A percentile compares a stretch with the other conserved stretches of the same genome.
Conservation (phyloP, 2,113 vertebrate genomes). For the Rhadina sibilatrix region DNA sequence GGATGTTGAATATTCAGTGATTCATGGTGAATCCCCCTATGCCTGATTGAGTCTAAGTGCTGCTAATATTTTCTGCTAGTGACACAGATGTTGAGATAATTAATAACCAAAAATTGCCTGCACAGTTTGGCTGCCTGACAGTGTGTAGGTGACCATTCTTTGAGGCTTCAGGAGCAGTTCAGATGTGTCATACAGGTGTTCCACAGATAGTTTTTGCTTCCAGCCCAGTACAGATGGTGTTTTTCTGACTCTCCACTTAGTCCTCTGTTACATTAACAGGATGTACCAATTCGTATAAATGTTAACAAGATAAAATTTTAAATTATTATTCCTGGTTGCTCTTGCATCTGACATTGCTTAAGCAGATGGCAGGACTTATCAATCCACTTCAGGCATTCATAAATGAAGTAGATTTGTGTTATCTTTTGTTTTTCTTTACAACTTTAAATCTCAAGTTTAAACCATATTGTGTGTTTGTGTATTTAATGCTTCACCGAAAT, state of each 20-base stretch:
- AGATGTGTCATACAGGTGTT: neutral
- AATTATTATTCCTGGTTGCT: neutral
- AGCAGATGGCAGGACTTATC: neutral
- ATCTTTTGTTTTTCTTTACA: neutral
- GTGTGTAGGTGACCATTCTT: neutral
- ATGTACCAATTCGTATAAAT: neutral
- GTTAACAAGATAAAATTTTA: neutral
- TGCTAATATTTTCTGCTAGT: neutral
- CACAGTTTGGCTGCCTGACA: neutral
- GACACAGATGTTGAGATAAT: neutral
- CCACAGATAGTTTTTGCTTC: neutral
- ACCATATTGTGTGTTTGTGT: neutral
- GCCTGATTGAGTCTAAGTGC: neutral
- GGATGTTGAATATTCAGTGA: neutral
- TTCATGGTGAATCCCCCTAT: neutral
- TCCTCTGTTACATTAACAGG: neutral
- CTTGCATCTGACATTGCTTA: neutral
- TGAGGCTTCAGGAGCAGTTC: neutral
- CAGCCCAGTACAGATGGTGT: neutral
- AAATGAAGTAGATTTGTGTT: neutral
- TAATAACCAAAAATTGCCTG: neutral
- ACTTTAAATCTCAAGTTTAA: neutral
- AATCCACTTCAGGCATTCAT: neutral
- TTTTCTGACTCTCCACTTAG: neutral
- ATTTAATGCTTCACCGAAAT: neutral